These are phyloP conservation scores for Cataglyphis altisquamis DNA, from an alignment of 2,888 invertebrate genomes.

Conservation along the genomic window DNA sequence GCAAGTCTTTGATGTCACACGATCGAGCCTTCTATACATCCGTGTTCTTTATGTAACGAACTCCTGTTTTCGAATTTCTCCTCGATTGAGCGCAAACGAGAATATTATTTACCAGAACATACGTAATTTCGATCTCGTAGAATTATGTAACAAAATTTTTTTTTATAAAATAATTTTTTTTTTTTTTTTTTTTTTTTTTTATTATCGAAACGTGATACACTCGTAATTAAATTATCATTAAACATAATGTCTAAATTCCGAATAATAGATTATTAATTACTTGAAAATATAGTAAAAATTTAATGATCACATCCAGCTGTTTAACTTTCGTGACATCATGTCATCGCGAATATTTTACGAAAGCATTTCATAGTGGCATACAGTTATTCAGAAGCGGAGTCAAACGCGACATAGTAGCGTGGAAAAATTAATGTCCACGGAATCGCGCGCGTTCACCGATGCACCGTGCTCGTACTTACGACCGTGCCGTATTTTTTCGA, in stretches of 20 bases:
- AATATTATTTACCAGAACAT: background rate
- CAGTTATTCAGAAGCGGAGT: conserved; percentile 30
- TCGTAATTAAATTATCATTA: background rate
- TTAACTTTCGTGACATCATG: conserved; percentile 35
- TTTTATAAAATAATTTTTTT: background rate
- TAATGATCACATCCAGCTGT: conserved; percentile 2
- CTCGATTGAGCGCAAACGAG: background rate
- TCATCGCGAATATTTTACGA: conserved; percentile 37
- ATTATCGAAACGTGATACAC: background rate
- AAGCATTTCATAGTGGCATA: conserved; percentile 19
- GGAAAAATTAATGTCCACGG: conserved; percentile 52
- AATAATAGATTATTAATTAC: conserved; percentile 4
- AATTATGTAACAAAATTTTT: background rate
- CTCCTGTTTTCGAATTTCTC: background rate
- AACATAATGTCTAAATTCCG: background rate
- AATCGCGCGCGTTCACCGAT: conserved; percentile 40
- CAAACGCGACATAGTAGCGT: conserved; percentile 36
- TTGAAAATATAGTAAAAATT: background rate
- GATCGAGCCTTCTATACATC: background rate
- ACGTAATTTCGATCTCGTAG: background rate
- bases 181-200: background rate
- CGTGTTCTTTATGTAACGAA: conserved; percentile 20
- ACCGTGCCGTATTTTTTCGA: conserved; percentile 17
- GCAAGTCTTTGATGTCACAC: conserved; percentile 45
- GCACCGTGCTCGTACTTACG: conserved; percentile 28